Evolutionary conservation across 2,888 invertebrate species (phyloP), one percentile per base, ranked within the genome.

Genomic region (Acanthosoma haemorrhoidale): DNA sequence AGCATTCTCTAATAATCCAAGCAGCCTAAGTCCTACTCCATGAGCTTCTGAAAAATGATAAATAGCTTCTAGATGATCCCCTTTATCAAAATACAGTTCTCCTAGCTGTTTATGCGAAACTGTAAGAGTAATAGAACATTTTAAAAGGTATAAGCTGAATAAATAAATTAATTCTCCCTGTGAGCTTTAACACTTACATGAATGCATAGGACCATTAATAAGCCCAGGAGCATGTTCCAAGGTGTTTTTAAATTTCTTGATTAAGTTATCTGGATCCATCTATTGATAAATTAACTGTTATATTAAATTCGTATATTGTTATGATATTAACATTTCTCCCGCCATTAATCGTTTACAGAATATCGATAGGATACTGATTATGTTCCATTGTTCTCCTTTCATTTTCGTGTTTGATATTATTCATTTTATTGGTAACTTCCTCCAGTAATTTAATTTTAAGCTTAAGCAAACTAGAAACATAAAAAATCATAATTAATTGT

Each of bases 31-130:
- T 34, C 68, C 15, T 13, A 68, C 64, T 13, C 61, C 73, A 70
- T 72, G 74, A 2, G 73, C 68, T 58, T 74, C 74, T 8, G 72
- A 68, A n/a, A 74, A 64, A 66, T 74, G 73, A 59, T 70, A 74
- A 31, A 70, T 70, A 4, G 73, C 71, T 38, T 74, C 73, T 16
- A 72, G 41, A 31, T 74, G 68, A 43, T 74, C 68, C n/a, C 43
- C 68, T 16, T 61, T 60, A 13, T 68, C 58, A 38, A 71, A 57
- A 57, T 63, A 67, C 29, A 74, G n/a, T 21, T 57, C 31, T 4
- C 71, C 74, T 8, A 74, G 67, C n/a, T 70, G 70, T 57, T 70
- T 73, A 13, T 72, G 63, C 6, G 41, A 25, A 29, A 32, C 74
- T 74, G 60, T 18, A 72, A 32, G 32, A 32, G 32, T 6, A 6